Base-by-base conservation (phyloP, 2,888 invertebrate species). In the Coelogynopora nodosa region DNA sequence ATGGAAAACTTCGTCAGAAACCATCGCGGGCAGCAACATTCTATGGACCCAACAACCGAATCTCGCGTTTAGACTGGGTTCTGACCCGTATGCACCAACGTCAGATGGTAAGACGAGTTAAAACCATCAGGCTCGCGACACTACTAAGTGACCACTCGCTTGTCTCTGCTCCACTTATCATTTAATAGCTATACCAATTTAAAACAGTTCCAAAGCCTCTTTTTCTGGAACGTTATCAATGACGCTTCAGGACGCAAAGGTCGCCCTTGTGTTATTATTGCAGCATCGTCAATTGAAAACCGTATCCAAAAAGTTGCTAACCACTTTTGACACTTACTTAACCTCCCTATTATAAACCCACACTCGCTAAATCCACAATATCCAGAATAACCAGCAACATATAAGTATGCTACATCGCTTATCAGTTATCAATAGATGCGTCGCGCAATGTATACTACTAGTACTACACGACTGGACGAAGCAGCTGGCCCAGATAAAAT, bases 401-500 rank as follows among this genome's bases (percentile, higher is more conserved):
- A n/a, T n/a, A n/a, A n/a, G n/a, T n/a, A n/a, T n/a, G n/a, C n/a
- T n/a, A n/a, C n/a, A n/a, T n/a, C n/a, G 67, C 67, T 27, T 5
- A 49, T n/a, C 23, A 26, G 10, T 80, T 87, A n/a, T 85, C n/a
- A 86, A 80, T 67, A 74, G 80, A 85, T 86, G 84, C 84, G 1
- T 67, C 23, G 2, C 84, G 87, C 31, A 31, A 84, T 30, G 84
- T 85, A 29, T 80, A 85, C 87, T 74, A 87, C 81, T 10, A 5
- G 80, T 80, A 85, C 87, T 74, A 87, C 81, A 80, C 80, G 80
- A 80, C 80, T 80, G 5, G 80, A 80, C n/a, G n/a, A n/a, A 23
- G 80, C 80, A 80, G 49, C 49, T 80, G 80, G 80, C 2, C 28
- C 80, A 80, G 82, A 28, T 82, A 23, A 82, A 10, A 82, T 82